Conservation (phyloP, 2,113 vertebrate species). For the Ellobius talpinus region DNA sequence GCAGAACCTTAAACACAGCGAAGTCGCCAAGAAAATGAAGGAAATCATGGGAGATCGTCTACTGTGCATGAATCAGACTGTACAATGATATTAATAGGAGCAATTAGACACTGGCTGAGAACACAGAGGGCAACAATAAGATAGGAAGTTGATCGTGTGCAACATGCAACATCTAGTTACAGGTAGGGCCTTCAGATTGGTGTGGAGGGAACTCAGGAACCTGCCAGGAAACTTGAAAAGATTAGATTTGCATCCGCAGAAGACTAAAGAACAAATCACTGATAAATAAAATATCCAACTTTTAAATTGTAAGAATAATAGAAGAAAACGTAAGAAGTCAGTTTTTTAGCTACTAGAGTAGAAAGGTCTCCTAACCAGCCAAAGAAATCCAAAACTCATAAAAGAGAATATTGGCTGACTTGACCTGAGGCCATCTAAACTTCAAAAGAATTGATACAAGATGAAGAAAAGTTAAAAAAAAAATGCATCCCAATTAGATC, state of each 20-base stretch:
- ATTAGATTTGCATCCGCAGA: background rate
- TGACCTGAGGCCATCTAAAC: background rate
- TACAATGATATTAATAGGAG: background rate
- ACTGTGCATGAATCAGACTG: background rate
- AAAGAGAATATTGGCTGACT: background rate
- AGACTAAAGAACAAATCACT: background rate
- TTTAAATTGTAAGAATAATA: background rate
- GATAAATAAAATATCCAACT: background rate
- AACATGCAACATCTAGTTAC: background rate
- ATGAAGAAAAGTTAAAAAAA: background rate
- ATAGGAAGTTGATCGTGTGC: rapidly evolving
- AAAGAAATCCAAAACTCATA: background rate
- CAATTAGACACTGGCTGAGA: background rate
- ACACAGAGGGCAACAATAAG: background rate
- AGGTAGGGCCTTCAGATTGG: background rate
- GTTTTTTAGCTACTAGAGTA: too few relatives aligned
- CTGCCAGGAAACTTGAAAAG: background rate
- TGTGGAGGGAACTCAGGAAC: background rate
- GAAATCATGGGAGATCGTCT: background rate
- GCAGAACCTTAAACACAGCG: background rate
- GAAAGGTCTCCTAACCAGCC: background rate
- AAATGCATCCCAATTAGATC: background rate
- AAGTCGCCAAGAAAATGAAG: background rate
- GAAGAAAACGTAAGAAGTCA: background rate
- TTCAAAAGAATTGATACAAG: background rate